Percentiles rank a stretch among this genome's conserved stretches.
These are phyloP conservation scores for Otus sunia DNA, from an alignment of 2,113 vertebrate genomes.

Conservation along the genomic window DNA sequence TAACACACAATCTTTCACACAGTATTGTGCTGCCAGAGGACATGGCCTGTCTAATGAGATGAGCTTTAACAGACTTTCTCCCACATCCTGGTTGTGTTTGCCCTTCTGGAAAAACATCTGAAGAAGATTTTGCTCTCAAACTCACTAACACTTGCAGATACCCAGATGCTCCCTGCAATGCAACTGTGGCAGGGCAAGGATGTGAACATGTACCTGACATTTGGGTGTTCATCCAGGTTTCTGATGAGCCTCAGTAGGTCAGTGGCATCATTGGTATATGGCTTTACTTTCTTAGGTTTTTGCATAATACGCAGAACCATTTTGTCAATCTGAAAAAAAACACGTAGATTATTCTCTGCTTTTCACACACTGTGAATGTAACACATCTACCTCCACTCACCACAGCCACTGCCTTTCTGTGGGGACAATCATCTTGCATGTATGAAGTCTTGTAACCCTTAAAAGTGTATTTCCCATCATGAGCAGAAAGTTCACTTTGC, in stretches of 20 bases:
- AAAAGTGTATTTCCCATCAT: background rate
- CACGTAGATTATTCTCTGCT: background rate
- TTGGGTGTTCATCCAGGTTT: conserved; percentile 69
- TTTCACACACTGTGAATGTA: background rate
- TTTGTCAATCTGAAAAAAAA: conserved; percentile 38
- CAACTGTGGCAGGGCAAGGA: background rate
- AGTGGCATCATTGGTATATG: accelerated
- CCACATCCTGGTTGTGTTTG: background rate
- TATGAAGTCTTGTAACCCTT: background rate
- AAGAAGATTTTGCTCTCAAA: background rate
- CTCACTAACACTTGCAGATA: background rate
- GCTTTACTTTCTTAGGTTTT: accelerated
- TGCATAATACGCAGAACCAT: background rate
- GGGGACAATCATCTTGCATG: background rate
- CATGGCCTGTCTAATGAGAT: background rate
- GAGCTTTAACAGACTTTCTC: background rate
- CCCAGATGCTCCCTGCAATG: background rate
- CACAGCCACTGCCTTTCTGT: background rate
- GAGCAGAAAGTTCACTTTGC: background rate
- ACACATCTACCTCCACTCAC: background rate
- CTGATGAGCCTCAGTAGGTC: conserved; percentile 71
- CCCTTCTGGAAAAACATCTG: background rate
- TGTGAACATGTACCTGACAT: background rate
- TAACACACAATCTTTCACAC: background rate
- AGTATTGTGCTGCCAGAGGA: background rate